phyloP scores from a whole-genome alignment of 1,140 invertebrate species.

The Drosophila tropicalis region DNA sequence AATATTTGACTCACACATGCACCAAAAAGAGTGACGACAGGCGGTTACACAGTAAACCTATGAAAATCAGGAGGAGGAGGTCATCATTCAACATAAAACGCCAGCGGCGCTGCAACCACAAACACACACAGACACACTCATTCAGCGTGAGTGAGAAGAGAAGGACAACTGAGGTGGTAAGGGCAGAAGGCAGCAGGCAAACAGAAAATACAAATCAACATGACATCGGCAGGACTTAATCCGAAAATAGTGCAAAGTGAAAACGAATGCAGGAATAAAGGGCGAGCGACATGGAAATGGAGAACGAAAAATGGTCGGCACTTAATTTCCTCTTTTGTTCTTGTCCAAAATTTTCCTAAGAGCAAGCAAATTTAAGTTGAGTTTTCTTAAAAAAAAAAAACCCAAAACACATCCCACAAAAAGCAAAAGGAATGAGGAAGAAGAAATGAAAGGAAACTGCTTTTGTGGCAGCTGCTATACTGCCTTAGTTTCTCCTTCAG shows the following conservation, averaged over 20 bases:
- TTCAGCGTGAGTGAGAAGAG: background rate
- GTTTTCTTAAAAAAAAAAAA: constrained; percentile 3
- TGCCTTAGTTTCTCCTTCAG: constrained; percentile 10
- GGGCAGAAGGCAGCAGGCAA: background rate
- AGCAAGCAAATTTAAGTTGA: constrained; percentile 34
- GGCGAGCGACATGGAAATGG: background rate
- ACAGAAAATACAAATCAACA: constrained; percentile 61
- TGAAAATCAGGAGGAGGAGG: background rate
- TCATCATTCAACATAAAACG: constrained; percentile 57
- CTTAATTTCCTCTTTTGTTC: constrained; percentile 62
- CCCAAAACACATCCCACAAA: background rate
- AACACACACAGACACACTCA: constrained; percentile 28
- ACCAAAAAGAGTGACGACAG: constrained; percentile 12
- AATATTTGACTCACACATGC: constrained; percentile 55
- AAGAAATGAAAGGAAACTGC: background rate
- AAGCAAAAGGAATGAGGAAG: background rate
- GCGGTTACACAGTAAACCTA: background rate
- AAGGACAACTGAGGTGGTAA: constrained; percentile 5
- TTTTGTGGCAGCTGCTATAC: constrained; percentile 7
- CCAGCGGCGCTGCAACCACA: constrained; percentile 56
- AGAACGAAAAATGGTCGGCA: constrained; percentile 62
- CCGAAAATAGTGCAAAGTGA: constrained; percentile 68
- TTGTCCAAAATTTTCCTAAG: constrained; percentile 40
- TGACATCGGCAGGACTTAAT: constrained; percentile 67
- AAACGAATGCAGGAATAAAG: constrained; percentile 52